phyloP scores from a whole-genome alignment of 2,888 invertebrate species.

The Drosophila recens region DNA sequence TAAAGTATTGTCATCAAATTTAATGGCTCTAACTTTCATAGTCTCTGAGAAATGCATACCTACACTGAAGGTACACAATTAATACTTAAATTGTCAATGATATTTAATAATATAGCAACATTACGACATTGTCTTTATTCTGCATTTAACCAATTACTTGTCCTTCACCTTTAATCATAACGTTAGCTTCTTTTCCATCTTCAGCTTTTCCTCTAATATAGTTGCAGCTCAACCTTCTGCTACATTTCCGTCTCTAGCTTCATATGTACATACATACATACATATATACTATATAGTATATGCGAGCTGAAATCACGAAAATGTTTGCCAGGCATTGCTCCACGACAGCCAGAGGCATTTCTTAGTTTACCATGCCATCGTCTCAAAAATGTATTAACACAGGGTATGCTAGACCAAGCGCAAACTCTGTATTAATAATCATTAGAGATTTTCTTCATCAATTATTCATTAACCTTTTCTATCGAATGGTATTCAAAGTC shows the following conservation, averaged over 20 bases:
- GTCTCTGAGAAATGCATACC: no score
- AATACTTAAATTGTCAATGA: slow-evolving; percentile 53
- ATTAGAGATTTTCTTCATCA: neutral
- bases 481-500: neutral
- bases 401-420: neutral
- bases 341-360: slow-evolving; percentile 34
- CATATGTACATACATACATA: no score
- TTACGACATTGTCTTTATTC: slow-evolving; percentile 18
- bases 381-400: neutral
- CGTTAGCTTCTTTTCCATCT: neutral
- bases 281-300: neutral
- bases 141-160: neutral
- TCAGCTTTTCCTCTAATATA: neutral
- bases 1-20: no score
- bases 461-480: neutral
- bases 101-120: slow-evolving; percentile 42
- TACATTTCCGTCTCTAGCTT: neutral
- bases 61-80: neutral
- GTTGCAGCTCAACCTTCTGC: neutral
- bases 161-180: neutral
- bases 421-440: neutral
- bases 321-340: slow-evolving; percentile 38
- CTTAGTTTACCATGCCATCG: neutral
- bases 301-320: slow-evolving; percentile 29
- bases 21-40: no score